Evolutionary conservation across 2,888 invertebrate species (phyloP).

Genomic region (Neoascia interrupta): DNA sequence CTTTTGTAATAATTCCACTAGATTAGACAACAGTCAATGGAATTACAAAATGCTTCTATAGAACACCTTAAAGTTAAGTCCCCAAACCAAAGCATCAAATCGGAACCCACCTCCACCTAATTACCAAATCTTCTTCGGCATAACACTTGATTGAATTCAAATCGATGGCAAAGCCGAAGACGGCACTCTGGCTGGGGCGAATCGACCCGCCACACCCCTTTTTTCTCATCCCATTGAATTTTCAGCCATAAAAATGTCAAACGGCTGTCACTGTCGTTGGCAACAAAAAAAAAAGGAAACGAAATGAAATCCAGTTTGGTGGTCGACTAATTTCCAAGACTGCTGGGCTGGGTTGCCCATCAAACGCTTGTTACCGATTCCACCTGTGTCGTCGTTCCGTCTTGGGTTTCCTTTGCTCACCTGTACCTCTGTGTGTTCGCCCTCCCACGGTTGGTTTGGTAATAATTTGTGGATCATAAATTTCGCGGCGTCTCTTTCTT

Average conservation of each 20-base stretch:
- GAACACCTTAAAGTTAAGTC: constrained; percentile 24
- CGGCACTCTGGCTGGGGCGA: constrained; percentile 55
- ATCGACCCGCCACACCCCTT: constrained; percentile 11
- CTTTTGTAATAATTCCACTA: constrained; percentile 59
- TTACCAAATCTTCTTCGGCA: constrained; percentile 59
- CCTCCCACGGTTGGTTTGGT: constrained; percentile 65
- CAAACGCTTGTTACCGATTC: constrained; percentile 63
- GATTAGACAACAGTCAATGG: constrained; percentile 53
- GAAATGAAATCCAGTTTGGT: constrained; percentile 47
- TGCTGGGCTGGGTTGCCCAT: constrained; percentile 9
- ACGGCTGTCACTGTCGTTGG: constrained; percentile 51
- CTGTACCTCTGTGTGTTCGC: constrained; percentile 16
- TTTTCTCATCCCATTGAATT: constrained; percentile 6
- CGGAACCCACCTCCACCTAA: constrained; percentile 28
- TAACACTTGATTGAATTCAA: constrained; percentile 68
- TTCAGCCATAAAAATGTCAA: constrained; percentile 58
- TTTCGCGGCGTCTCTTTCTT: constrained; percentile 51
- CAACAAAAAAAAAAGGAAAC: background rate
- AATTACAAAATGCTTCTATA: constrained; percentile 36
- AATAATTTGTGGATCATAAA: constrained; percentile 67
- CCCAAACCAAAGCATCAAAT: constrained; percentile 9
- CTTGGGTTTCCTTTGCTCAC: constrained; percentile 4
- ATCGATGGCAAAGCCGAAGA: constrained; percentile 45
- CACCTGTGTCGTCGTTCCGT: constrained; percentile 42
- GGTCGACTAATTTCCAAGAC: constrained; percentile 63